Base-by-base conservation (phyloP, 2,797 vertebrate species). In the Molothrus ater region DNA sequence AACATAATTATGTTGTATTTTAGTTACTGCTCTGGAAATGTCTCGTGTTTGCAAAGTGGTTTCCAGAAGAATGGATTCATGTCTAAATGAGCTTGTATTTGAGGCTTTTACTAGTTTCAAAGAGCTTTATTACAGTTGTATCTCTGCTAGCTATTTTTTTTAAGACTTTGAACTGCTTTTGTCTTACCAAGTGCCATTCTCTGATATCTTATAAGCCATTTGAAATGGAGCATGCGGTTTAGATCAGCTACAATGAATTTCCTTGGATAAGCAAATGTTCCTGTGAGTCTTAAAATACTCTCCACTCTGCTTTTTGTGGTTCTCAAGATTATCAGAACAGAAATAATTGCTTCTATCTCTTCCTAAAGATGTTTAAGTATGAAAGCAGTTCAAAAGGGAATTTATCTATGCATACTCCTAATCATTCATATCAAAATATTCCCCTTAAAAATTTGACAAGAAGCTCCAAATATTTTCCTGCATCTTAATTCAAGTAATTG, bases 201-300 rank as follows among this genome's bases (percentile, higher is more conserved):
- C 59, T 88, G 90, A 60, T 92, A 21, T 84, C 85, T 68, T 92
- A 80, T 73, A 91, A 94, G 83, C 69, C 86, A 88, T 88, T 95
- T 80, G 88, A 93, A 96, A 70, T 84, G 42, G 90, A 93, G n/a
- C 80, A 86, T 51, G 87, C 3, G 1, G 86, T 94, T 94, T 94
- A 91, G 80, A 94, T 92, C 80, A 94, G 60, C 63, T 92, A 48
- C 16, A n/a, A 93, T 92, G 82, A 76, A 88, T 95, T 91, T 97
- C 38, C 82, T 91, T 80, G 88, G 66, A 95, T 96, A 89, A 92
- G n/a, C 0, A 1, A 84, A 45, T 78, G 56, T 94, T 94, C 63
- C 53, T 43, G 51, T 86, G 88, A 81, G 84, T 94, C 70, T 90
- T 90, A 84, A 91, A 90, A 76, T 86, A 68, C 19, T 88, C 32